These are phyloP conservation scores for Nestor notabilis DNA, from an alignment of 2,113 vertebrate genomes.

Conservation along the genomic window DNA sequence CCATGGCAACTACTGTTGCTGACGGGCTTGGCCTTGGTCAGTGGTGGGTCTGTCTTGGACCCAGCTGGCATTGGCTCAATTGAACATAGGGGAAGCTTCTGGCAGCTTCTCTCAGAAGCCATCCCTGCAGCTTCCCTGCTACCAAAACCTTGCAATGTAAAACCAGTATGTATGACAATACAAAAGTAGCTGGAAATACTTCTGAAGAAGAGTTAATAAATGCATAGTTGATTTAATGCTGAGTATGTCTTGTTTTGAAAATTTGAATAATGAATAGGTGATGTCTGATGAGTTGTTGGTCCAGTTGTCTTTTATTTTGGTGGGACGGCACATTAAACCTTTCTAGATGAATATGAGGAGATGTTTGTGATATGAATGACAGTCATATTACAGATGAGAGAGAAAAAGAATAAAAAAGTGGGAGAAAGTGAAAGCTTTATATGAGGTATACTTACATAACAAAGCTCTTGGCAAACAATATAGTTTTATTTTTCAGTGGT, in stretches of 20 bases:
- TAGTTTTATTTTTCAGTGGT: not conserved
- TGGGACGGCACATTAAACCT: not conserved
- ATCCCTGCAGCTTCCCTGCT: not conserved
- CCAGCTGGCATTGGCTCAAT: not conserved
- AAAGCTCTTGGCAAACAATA: not conserved
- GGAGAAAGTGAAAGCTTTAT: not conserved
- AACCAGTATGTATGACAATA: not conserved
- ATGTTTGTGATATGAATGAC: not conserved
- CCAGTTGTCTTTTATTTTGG: not conserved
- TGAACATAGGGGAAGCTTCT: not conserved
- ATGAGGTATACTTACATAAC: not conserved
- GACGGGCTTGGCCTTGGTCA: not conserved
- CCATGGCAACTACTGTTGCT: not conserved
- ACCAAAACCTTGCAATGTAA: not conserved
- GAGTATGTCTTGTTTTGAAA: not conserved
- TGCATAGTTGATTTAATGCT: not conserved
- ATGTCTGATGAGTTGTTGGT: not conserved
- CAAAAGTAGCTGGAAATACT: not conserved
- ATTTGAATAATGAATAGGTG: not conserved
- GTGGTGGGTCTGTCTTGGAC: not conserved
- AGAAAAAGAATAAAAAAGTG: not conserved
- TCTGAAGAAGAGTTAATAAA: not conserved
- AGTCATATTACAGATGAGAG: not conserved
- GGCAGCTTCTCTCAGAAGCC: not conserved
- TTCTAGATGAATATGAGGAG: not conserved